These are phyloP conservation scores for Anolis apletophallus DNA, from an alignment of 2,797 vertebrate species.

Conservation along the genomic window DNA sequence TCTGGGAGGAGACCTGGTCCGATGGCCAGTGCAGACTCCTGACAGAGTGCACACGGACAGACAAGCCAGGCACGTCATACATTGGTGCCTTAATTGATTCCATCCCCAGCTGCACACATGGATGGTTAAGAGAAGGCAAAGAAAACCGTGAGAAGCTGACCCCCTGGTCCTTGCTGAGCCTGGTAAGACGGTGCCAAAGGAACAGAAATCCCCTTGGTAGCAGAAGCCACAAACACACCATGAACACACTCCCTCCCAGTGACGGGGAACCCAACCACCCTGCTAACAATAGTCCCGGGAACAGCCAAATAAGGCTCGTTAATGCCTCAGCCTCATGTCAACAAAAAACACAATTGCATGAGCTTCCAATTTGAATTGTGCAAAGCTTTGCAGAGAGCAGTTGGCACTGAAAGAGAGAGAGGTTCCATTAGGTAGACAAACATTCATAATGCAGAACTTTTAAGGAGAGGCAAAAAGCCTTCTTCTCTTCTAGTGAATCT, in stretches of 20 bases:
- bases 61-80: neutral
- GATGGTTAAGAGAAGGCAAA: neutral
- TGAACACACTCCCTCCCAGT: neutral
- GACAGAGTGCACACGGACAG: neutral
- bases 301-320: constrained; percentile 35
- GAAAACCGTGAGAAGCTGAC: constrained; percentile 11
- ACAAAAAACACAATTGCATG: constrained; percentile 26
- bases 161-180: neutral
- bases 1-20: neutral
- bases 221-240: constrained; percentile 20
- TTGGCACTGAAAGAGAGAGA: constrained; percentile 33
- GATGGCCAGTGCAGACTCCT: neutral
- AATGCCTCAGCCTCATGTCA: neutral
- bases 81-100: neutral
- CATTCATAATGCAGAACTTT: neutral
- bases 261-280: neutral
- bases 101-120: neutral
- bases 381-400: constrained; percentile 13
- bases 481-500: neutral
- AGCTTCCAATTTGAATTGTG: neutral
- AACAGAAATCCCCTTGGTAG: neutral
- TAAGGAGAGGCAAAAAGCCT: neutral
- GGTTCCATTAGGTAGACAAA: neutral
- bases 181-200: neutral
- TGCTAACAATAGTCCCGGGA: constrained; percentile 27